Evolutionary conservation across 2,797 vertebrate species (phyloP).

Genomic region (Molothrus aeneus): DNA sequence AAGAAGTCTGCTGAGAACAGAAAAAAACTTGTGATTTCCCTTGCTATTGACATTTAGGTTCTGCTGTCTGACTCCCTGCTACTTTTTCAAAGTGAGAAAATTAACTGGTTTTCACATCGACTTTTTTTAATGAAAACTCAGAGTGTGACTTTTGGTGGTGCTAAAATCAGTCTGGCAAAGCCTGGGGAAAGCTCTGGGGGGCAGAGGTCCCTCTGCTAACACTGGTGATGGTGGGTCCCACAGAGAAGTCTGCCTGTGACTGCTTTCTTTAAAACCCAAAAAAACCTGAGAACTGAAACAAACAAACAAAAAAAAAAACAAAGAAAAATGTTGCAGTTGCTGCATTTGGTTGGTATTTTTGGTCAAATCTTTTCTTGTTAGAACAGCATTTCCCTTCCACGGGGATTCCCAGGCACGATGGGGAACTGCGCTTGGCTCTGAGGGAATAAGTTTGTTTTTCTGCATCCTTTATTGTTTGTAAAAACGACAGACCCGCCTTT

Average conservation of each 20-base stretch:
- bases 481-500: neutral
- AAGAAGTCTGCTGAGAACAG: neutral
- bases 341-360: constrained; percentile 36
- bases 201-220: neutral
- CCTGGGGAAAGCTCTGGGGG: neutral
- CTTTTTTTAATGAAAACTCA: neutral
- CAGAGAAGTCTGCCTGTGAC: neutral
- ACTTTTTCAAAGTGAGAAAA: constrained; percentile 18
- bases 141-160: neutral
- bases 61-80: constrained; percentile 2
- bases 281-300: neutral
- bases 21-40: constrained; percentile 20
- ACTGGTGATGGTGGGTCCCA: neutral
- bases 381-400: constrained; percentile 12
- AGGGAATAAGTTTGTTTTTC: constrained; percentile 12
- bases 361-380: neutral
- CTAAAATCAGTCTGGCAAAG: neutral
- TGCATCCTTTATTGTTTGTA: neutral
- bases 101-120: neutral
- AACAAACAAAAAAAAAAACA: neutral
- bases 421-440: neutral
- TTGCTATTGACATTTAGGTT: neutral
- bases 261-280: neutral
- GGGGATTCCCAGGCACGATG: constrained; percentile 41
- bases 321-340: neutral